These are phyloP conservation scores for Ochropleura leucogaster DNA, from an alignment of 2,888 invertebrate genomes.

Conservation along the genomic window DNA sequence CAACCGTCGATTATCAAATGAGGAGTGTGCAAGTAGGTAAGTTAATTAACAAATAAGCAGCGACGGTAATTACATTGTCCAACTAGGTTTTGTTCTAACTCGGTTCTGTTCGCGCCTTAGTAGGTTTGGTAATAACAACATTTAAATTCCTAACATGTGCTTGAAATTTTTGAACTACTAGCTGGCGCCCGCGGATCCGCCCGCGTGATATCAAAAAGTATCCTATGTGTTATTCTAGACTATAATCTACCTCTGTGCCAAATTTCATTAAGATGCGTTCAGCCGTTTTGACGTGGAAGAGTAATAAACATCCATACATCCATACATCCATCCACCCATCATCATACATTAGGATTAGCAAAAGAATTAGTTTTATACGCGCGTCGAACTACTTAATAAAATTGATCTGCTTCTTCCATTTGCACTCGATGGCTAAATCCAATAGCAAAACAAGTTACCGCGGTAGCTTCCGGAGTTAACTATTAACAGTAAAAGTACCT, in stretches of 20 bases:
- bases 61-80: neutral
- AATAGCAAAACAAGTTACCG: constrained; percentile 5
- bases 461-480: neutral
- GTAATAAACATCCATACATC: no score
- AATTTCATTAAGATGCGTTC: no score
- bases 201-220: no score
- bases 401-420: constrained; percentile 5
- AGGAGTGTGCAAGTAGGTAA: neutral
- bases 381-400: neutral
- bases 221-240: no score
- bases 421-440: neutral
- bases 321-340: no score
- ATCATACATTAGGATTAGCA: neutral
- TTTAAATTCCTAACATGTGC: constrained; percentile 8
- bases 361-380: neutral
- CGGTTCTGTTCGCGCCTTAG: neutral
- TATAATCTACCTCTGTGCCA: no score
- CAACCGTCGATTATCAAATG: neutral
- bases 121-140: constrained; percentile 3
- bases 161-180: neutral
- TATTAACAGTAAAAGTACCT: neutral
- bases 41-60: neutral
- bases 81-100: neutral
- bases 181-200: no score
- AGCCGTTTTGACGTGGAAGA: no score